Conservation (phyloP, 2,113 vertebrate species). For the Papio anubis region DNA sequence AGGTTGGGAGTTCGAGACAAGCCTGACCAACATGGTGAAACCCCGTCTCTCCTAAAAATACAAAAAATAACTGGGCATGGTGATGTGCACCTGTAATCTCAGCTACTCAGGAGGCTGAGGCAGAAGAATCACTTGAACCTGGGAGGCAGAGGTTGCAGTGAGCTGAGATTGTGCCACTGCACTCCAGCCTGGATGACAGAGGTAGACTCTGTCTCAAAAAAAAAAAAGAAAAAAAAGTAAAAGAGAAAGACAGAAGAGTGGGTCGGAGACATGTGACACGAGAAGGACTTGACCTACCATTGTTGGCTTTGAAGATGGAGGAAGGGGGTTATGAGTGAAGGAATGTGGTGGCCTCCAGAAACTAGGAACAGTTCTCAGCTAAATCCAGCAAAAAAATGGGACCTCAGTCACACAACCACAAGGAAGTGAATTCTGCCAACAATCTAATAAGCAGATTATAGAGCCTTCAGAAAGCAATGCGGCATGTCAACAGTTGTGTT, state of each 20-base stretch:
- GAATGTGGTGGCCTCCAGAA: neutral
- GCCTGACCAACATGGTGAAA: no score
- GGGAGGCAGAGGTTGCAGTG: no score
- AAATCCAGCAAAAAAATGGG: neutral
- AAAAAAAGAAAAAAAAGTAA: no score
- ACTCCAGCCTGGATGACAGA: no score
- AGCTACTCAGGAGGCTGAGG: no score
- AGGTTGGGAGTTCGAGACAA: no score
- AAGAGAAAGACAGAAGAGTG: neutral
- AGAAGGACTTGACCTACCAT: neutral
- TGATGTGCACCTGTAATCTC: no score
- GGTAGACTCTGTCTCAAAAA: no score
- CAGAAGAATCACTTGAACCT: no score
- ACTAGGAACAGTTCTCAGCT: neutral
- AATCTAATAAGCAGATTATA: neutral
- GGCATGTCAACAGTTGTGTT: neutral
- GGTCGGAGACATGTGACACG: neutral
- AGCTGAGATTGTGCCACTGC: no score
- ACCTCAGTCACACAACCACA: neutral
- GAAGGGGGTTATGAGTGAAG: neutral
- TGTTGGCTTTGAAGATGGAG: neutral
- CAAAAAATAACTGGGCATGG: no score
- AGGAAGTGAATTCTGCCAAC: neutral
- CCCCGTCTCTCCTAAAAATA: no score
- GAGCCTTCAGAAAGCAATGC: neutral